Percentiles rank a stretch among this genome's conserved stretches.
Evolutionary conservation across 2,113 vertebrate genomes (phyloP).

Genomic region (Actinemys pallida): DNA sequence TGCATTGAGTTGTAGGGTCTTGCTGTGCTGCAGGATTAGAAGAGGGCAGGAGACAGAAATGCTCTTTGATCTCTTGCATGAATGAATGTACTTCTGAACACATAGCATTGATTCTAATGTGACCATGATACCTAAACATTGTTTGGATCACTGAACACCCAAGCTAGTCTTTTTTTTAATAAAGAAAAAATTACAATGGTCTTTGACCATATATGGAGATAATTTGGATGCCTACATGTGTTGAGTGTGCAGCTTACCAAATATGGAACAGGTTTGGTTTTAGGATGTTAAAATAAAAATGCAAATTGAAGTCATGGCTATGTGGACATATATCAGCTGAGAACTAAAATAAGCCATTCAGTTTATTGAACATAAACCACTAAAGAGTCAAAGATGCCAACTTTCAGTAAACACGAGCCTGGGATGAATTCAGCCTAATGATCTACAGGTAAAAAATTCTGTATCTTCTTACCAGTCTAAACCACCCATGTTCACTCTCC

Average conservation of each 20-base stretch:
- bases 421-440: too few species aligned
- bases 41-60: not conserved
- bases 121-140: not conserved
- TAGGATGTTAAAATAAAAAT: not conserved
- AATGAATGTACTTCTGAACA: not conserved
- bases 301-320: not conserved
- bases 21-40: not conserved
- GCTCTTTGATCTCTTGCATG: not conserved
- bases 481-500: too few species aligned
- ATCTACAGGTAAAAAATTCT: too few species aligned
- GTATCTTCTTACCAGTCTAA: too few species aligned
- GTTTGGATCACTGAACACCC: not conserved
- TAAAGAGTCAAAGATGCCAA: too few species aligned
- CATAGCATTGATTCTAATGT: not conserved
- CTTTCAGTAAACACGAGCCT: too few species aligned
- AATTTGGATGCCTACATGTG: not conserved
- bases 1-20: not conserved
- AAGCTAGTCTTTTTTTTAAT: not conserved
- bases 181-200: not conserved
- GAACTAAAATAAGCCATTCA: too few species aligned
- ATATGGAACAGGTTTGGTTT: not conserved
- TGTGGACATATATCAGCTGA: too few species aligned
- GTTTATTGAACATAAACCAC: too few species aligned
- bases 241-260: not conserved
- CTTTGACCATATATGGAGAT: not conserved